Evolutionary conservation across 2,888 invertebrate genomes (phyloP), one percentile per base, ranked within the genome.

Genomic region (Phaonia tiefii): DNA sequence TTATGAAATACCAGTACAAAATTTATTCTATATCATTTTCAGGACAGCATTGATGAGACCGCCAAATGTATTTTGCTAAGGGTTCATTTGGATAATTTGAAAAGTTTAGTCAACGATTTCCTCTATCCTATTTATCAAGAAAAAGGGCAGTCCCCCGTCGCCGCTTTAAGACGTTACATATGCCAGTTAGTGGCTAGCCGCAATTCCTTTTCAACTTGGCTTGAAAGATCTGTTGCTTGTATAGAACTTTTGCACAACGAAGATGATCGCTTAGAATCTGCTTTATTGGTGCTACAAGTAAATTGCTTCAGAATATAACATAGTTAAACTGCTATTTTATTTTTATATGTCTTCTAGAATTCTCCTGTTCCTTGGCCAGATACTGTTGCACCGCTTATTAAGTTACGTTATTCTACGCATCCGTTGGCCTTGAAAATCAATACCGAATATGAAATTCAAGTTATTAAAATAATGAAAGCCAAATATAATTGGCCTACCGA

Each of bases 321-420:
- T n/a, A n/a, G n/a, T n/a, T n/a, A n/a, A n/a, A n/a, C n/a, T n/a
- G n/a, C n/a, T n/a, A n/a, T n/a, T n/a, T n/a, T n/a, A 13, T 25
- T 8, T 8, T 71, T 17, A 31, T 54, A 65, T 31, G 10, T 42
- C 37, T 60, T 78, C 10, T 66, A 90, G 85, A 86, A 87, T 13
- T 86, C 91, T 0, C 89, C 90, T 4, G 90, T 91, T 0, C 91
- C 91, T 0, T 91, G 91, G 91, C 88, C 90, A 0, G 89, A 89
- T 0, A 81, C 85, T 0, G 79, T 90, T 0, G 83, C 85, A 0
- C 87, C 90, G 0, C 84, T 91, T 0, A 84, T 89, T 1, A 88
- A 88, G 79, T 75, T 90, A 2, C 87, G 90, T n/a, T 86, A 86
- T 58, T 90, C 90, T 0, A 89, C 89, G 22, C 90, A 91, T 85